Base-by-base conservation (phyloP, 2,888 invertebrate species). In the Anagyrus pseudococci region DNA sequence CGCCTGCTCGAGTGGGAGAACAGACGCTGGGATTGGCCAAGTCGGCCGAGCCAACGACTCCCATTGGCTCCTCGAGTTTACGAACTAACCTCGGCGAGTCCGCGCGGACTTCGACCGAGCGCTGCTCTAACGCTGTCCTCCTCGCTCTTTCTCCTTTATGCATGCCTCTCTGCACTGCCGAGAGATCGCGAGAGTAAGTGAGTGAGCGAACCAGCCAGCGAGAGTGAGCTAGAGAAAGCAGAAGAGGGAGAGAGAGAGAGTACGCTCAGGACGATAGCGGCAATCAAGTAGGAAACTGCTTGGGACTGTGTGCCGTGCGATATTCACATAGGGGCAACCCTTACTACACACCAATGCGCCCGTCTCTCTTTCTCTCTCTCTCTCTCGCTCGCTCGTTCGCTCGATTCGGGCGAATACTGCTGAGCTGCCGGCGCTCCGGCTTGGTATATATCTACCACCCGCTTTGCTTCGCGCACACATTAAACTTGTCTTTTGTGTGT, bases 211-310 rank as follows among this genome's bases (percentile, higher is more conserved):
- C 29, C n/a, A n/a, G 23, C 29, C 23, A 22, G 48, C 41, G 52
- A 37, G 53, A 6, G 50, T 23, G 41, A 23, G 50, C 41, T 44
- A 40, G 46, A 7, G 52, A 46, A 47, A 22, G 44, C 46, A 46
- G 26, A 44, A 23, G 54, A 56, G 61, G 20, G 61, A 56, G 48
- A 13, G 59, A 53, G 41, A 47, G 47, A 62, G 61, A 37, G 37
- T 6, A 73, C 73, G 61, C 58, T 66, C 66, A 68, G 77, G 75
- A 77, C 79, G 80, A 80, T 80, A 80, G 79, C 80, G 79, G 80
- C 80, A 80, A 80, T 80, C 80, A 80, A 80, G 79, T 80, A 79
- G 79, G 80, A 80, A 80, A 80, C 80, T 80, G 79, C 79, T 80
- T 76, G 79, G 79, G 77, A 77, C 76, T 78, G 77, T 78, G 78